Evolutionary conservation across 2,797 vertebrate species (phyloP), one percentile per base, ranked within the genome.

Genomic region (Heliangelus exortis): DNA sequence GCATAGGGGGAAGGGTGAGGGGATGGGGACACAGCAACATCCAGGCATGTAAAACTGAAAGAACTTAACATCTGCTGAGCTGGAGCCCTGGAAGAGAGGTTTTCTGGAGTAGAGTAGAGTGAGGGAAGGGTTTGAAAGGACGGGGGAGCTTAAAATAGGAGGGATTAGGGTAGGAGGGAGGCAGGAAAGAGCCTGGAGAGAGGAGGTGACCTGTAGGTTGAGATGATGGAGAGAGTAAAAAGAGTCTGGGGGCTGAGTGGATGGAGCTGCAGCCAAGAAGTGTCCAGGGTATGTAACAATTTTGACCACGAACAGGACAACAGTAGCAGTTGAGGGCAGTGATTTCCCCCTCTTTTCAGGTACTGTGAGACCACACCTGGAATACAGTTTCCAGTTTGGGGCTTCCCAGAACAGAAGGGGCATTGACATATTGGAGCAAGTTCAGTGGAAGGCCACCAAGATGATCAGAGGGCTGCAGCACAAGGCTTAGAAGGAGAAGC

Each of bases 151-250:
- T 55, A 21, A 55, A 18, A 18, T 34, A 63, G 18, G 33, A 48
- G 29, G 15, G 18, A 12, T 65, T 41, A 25, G 12, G 12, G 0
- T 50, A 14, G 1, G 11, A 5, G 12, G 4, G 6, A 33, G 54
- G 12, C 34, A 21, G 53, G 17, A 73, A 48, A 61, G 31, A 50
- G 4, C 41, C 59, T 76, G 33, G 19, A 59, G 71, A 43, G 19
- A 34, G 18, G 26, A 36, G 15, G 15, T 21, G 6, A 41, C 21
- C 16, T 72, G 45, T 54, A 65, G 33, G 4, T 4, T 53, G 50
- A 45, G 28, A 12, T 53, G 20, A n/a, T 25, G 39, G 13, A 43
- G 41, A n/a, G 22, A 18, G 12, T 61, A 48, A 74, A 23, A 68
- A 28, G 39, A 57, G 26, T 18, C 9, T n/a, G 10, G 5, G 6